Evolutionary conservation across 2,888 invertebrate species (phyloP).

Genomic region (Aporophyla lueneburgensis): DNA sequence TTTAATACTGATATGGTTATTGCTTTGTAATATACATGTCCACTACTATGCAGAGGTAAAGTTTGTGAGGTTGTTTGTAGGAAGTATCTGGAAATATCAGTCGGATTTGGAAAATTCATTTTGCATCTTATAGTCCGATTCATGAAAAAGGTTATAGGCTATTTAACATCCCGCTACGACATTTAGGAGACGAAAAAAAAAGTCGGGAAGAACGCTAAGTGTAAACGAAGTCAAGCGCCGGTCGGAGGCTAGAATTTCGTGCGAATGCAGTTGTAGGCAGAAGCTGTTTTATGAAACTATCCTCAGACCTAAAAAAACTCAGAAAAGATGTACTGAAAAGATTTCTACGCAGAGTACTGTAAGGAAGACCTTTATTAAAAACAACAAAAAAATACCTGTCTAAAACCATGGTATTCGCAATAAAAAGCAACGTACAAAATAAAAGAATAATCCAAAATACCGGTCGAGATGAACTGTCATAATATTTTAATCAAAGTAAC

Average conservation of each 20-base stretch:
- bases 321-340: neutral
- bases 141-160: no score
- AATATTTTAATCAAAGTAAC: constrained; percentile 69
- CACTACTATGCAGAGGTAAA: no score
- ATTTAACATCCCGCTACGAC: no score
- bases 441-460: constrained; percentile 17
- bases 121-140: no score
- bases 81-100: no score
- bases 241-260: no score
- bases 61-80: no score
- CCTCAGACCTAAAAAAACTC: neutral
- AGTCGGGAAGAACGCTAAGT: no score
- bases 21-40: neutral
- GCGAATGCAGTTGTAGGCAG: no score
- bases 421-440: constrained; percentile 13
- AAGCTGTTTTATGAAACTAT: neutral
- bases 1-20: neutral
- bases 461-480: constrained; percentile 59
- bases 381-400: constrained; percentile 6
- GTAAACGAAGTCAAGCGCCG: no score
- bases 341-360: neutral
- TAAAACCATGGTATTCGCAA: constrained; percentile 21
- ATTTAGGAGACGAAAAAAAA: no score
- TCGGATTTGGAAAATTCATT: no score
- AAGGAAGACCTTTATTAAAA: constrained; percentile 7